Evolutionary conservation across 1,140 invertebrate species (phyloP), one percentile per base, ranked within the genome.

Genomic region (Palaemon carinicauda): DNA sequence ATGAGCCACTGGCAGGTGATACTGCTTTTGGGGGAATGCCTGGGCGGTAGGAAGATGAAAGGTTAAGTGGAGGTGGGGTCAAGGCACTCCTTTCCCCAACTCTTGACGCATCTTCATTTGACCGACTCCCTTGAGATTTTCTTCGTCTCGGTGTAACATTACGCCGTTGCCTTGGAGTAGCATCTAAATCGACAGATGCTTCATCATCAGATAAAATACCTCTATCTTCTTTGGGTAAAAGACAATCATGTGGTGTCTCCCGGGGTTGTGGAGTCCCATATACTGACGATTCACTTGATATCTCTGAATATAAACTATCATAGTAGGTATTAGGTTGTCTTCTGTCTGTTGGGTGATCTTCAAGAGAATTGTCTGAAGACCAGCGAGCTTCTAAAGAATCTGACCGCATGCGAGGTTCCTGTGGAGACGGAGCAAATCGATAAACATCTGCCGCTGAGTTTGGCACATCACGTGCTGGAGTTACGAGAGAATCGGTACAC

Each of bases 331-430:
- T 69, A 21, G 85, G 54, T n/a, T 53, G 27, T 12, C 41, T 69
- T 24, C 52, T 51, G 50, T 82, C 79, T 21, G 41, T 50, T 24
- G 80, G 79, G n/a, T 74, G 79, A 24, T 87, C 85, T 53, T 87
- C 85, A 29, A 87, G 79, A n/a, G 85, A 87, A 71, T 87, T 87
- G 53, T 87, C 85, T 12, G 85, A 87, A 19, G 85, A 87, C 85
- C 85, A 87, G 31, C 85, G 85, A 10, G 85, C 85, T 60, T 87
- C 85, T 53, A 87, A 17, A 4, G 85, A 87, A 60, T 87, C 85
- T 60, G 85, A 87, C 69, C 85, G 74, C 21, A 81, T 27, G n/a
- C 85, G 69, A 27, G 73, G 85, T 56, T 87, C 71, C 53, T 81
- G 80, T 19, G 73, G 78, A 31, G 79, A 50, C 56, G 78, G 79